Percentiles rank a stretch among this genome's conserved stretches.
These are phyloP conservation scores for Brachionus calyciflorus DNA, from an alignment of 1,140 invertebrate genomes.

Conservation along the genomic window DNA sequence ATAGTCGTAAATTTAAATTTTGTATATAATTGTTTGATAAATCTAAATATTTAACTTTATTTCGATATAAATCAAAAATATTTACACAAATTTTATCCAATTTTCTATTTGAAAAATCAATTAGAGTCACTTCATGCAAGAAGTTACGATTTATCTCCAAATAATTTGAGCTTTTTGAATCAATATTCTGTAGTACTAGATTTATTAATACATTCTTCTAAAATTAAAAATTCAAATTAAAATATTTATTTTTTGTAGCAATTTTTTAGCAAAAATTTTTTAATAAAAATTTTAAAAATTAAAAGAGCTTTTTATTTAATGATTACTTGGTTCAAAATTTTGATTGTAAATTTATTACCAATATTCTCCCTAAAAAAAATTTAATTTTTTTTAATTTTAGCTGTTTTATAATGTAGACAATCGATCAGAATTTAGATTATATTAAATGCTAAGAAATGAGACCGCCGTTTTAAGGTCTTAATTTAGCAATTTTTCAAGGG, in stretches of 20 bases:
- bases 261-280: neutral
- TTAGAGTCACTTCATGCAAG: no score
- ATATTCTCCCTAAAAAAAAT: conserved; percentile 6
- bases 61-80: neutral
- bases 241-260: neutral
- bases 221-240: neutral
- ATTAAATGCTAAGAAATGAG: no score
- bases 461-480: no score
- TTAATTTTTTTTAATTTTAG: no score
- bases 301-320: no score
- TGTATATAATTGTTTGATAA: neutral
- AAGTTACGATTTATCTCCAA: neutral
- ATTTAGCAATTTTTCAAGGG: no score
- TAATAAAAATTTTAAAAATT: neutral
- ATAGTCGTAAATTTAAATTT: neutral
- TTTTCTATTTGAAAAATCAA: conserved; percentile 26
- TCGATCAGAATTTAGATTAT: no score
- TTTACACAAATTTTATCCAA: neutral
- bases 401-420: no score
- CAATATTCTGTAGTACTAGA: no score
- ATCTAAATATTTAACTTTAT: neutral
- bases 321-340: conserved; percentile 11
- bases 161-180: neutral
- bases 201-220: neutral
- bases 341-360: neutral